phyloP scores from a whole-genome alignment of 1,140 invertebrate species.

The Drosophila saltans region DNA sequence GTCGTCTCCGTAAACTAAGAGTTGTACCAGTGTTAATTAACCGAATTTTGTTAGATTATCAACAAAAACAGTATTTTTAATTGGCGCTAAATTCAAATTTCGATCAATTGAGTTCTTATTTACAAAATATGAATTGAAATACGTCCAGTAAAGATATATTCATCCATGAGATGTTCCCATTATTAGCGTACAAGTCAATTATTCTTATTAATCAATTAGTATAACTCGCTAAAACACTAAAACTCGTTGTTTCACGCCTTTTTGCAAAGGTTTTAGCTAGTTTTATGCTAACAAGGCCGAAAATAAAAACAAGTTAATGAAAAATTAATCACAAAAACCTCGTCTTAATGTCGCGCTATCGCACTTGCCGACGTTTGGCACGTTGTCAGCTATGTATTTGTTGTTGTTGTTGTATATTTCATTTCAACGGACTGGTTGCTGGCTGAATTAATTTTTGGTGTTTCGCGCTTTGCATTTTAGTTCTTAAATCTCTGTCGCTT shows the following conservation, averaged over 20 bases:
- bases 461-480: conserved; percentile 38
- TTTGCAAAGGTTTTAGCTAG: conserved; percentile 35
- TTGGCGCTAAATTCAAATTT: conserved; percentile 12
- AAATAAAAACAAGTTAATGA: conserved; percentile 62
- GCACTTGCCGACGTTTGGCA: conserved; percentile 54
- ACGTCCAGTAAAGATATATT: background rate
- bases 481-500: conserved; percentile 20
- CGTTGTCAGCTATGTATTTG: conserved; percentile 48
- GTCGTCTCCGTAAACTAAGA: too few relatives aligned
- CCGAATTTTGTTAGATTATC: too few relatives aligned
- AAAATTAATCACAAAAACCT: conserved; percentile 62
- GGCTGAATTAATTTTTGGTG: conserved; percentile 59
- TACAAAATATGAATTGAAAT: background rate
- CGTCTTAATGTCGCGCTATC: conserved; percentile 41
- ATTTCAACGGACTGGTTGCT: conserved; percentile 16
- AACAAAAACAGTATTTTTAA: background rate
- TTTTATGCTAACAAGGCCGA: conserved; percentile 54
- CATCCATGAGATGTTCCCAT: background rate
- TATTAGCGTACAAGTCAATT: background rate
- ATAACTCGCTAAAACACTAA: conserved; percentile 20
- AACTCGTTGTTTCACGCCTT: conserved; percentile 43
- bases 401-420: conserved; percentile 39
- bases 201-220: conserved; percentile 9
- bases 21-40: too few relatives aligned
- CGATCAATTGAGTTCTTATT: background rate